Evolutionary conservation across 1,140 invertebrate genomes (phyloP).

Genomic region (Drosophila parvula): DNA sequence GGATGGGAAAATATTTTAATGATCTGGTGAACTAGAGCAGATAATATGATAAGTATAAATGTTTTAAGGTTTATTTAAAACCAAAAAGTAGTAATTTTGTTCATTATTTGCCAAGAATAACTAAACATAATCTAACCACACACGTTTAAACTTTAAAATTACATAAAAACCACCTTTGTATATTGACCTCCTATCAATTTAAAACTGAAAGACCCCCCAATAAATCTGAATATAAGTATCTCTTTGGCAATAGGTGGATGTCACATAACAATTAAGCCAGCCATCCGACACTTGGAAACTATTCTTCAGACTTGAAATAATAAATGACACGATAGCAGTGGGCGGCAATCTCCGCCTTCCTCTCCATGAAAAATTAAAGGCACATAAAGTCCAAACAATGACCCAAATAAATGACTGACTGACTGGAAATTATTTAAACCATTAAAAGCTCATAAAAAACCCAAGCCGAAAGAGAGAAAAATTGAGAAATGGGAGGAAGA

Average conservation of each 20-base stretch:
- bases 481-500: constrained; percentile 33
- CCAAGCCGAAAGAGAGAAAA: neutral
- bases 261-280: constrained; percentile 2
- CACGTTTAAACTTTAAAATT: neutral
- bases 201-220: neutral
- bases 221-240: neutral
- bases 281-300: neutral
- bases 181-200: neutral
- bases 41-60: neutral
- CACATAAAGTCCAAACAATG: constrained; percentile 53
- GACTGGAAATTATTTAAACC: constrained; percentile 42
- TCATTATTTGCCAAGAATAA: neutral
- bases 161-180: no score
- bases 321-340: constrained; percentile 16
- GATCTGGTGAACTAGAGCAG: neutral
- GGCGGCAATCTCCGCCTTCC: constrained; percentile 15
- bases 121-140: neutral
- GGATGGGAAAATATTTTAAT: neutral
- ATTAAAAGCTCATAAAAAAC: constrained; percentile 49
- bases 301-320: constrained; percentile 1
- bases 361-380: constrained; percentile 49
- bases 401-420: constrained; percentile 50
- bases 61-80: neutral
- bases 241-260: neutral
- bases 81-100: neutral